Base-by-base conservation (phyloP, 2,888 invertebrate species). In the Chrysolina haemoptera region DNA sequence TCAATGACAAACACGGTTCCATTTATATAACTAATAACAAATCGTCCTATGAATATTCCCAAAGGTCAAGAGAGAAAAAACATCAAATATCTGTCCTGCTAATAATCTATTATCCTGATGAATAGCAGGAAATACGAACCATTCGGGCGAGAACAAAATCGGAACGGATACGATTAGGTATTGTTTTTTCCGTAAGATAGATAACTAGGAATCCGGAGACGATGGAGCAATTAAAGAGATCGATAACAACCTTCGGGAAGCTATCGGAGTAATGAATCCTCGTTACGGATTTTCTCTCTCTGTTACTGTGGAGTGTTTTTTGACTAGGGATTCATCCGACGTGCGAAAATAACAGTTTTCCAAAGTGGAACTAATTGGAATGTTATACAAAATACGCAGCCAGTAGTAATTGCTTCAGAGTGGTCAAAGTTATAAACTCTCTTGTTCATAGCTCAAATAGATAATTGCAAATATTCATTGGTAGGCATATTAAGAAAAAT, bases 81-180 rank as follows among this genome's bases (percentile, higher is more conserved):
- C 20, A 59, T n/a, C 27, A 14, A 59, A 59, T 14, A 35, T 59
- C 59, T n/a, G 59, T 59, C 27, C 8, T 16, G 22, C 35, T 59
- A 35, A 59, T 27, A n/a, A 59, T 35, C 22, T 27, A 59, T 59
- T 59, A 59, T n/a, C n/a, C 27, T 22, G 59, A 59, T 59, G 35
- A 59, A 59, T 59, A 35, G 35, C 27, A 59, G 59, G 59, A 59
- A 59, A 35, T 59, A 35, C 27, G 59, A 14, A 0, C 22, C 27
- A n/a, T 35, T 35, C 27, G 27, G n/a, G 9, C 8, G 16, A 35
- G n/a, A 59, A 27, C 27, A 59, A 35, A 35, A 27, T 6, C 59
- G n/a, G 14, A 59, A 35, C 59, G 59, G 59, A 35, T 35, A 35
- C 59, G 27, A 59, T 59, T 59, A 59, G 59, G 9, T n/a, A 59